Conservation (phyloP, 2,797 vertebrate species). For the Microhierax caerulescens region DNA sequence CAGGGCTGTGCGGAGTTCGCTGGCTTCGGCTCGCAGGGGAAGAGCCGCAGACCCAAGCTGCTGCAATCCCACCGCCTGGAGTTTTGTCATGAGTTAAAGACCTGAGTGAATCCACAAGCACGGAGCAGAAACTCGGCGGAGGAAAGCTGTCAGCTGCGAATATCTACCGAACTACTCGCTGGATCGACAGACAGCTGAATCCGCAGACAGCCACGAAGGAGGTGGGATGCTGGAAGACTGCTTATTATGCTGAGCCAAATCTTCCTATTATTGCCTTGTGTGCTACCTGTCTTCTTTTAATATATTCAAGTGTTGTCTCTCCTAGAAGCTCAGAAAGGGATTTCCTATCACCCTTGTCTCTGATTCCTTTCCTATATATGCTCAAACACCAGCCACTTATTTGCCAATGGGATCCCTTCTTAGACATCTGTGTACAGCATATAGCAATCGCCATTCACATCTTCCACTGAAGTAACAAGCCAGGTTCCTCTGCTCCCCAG, state of each 20-base stretch:
- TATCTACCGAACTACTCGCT: neutral
- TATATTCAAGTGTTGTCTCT: constrained; percentile 31
- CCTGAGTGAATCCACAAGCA: neutral
- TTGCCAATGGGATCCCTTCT: neutral
- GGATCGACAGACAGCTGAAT: constrained; percentile 29
- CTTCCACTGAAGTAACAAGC: neutral
- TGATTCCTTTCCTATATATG: neutral
- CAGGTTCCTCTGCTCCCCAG: neutral
- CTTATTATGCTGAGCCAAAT: constrained; percentile 58
- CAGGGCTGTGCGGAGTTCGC: constrained; percentile 41
- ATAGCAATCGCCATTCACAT: neutral
- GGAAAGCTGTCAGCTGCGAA: constrained; percentile 16
- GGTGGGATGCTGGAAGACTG: constrained; percentile 39
- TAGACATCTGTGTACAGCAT: neutral
- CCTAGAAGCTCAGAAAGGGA: neutral
- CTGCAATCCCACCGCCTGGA: constrained; percentile 22
- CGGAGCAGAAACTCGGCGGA: neutral
- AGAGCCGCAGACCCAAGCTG: constrained; percentile 14
- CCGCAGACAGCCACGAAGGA: constrained; percentile 1
- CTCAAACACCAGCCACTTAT: neutral
- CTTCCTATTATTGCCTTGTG: constrained; percentile 36
- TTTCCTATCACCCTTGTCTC: neutral
- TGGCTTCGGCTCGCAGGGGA: neutral
- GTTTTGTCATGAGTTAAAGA: neutral
- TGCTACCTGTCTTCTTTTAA: constrained; percentile 45